Evolutionary conservation across 1,140 invertebrate species (phyloP), one percentile per base, ranked within the genome.

Genomic region (Brachionus koreanus): DNA sequence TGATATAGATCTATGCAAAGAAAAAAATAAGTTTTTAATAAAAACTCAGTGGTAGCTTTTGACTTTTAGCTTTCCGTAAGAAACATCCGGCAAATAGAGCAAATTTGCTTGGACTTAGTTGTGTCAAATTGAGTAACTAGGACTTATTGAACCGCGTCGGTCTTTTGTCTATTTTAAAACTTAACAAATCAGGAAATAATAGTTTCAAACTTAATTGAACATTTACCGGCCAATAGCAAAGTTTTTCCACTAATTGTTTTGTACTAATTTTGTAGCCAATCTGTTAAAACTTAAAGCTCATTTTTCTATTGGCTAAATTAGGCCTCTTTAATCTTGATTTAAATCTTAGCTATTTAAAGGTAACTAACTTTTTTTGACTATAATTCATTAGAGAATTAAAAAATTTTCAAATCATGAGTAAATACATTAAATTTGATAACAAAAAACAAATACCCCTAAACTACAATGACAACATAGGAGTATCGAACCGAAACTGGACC

Each of bases 161-260:
- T 67, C 29, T 33, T 67, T 67, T 35, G 63, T 67, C 12, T 16
- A 67, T 33, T 37, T 67, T 23, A 37, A 65, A 72, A 42, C 43
- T 46, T 74, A 74, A 46, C 69, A 74, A 74, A 74, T 74, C 69
- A 74, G 69, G 69, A 74, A 74, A 69, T 65, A 65, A 65, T 29
- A 10, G 7, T 72, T 72, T 46, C 33, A 12, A 46, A 16, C 43
- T 29, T 25, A 25, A 25, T 49, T 25, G 6, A 25, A 74, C 7
- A 25, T 74, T 29, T 10, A 74, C 39, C 69, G 69, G 43, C 69
- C 42, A 74, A 46, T 74, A 33, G 13, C 9, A 74, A 46, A 74
- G 69, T 46, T 43, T 25, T 74, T 23, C 25, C 4, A 35, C 25
- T 35, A 67, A 67, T 57, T 57, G 49, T 57, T 37, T 37, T 69